phyloP scores from a whole-genome alignment of 2,888 invertebrate species.

The Euplexia lucipara region DNA sequence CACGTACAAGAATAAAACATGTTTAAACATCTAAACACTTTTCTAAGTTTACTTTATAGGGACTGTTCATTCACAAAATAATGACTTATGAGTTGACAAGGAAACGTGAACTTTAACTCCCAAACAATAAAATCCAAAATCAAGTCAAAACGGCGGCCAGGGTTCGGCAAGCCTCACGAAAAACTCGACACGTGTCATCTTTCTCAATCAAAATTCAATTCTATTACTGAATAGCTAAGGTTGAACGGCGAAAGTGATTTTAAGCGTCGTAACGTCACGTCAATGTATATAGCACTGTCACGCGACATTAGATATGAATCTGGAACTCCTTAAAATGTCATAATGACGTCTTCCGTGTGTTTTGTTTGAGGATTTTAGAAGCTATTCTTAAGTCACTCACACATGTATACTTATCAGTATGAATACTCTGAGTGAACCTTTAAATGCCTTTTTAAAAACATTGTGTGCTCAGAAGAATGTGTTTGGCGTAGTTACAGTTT shows the following conservation, averaged over 20 bases:
- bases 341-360: slow-evolving; percentile 78
- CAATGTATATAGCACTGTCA: slow-evolving; percentile 82
- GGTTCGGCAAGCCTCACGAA: slow-evolving; percentile 36
- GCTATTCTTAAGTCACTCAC: slow-evolving; percentile 41
- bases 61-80: slow-evolving; percentile 62
- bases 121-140: slow-evolving; percentile 38
- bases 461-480: no score
- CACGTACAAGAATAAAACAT: slow-evolving; percentile 69
- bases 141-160: neutral
- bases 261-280: slow-evolving; percentile 62
- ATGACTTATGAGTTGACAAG: slow-evolving; percentile 25
- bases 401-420: slow-evolving; percentile 32
- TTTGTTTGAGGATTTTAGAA: slow-evolving; percentile 61
- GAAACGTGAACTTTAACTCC: slow-evolving; percentile 12
- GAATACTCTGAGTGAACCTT: no score
- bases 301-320: slow-evolving; percentile 87
- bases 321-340: slow-evolving; percentile 84
- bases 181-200: slow-evolving; percentile 37
- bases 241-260: slow-evolving; percentile 28
- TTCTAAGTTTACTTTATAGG: slow-evolving; percentile 54
- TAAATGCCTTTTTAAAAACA: no score
- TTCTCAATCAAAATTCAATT: slow-evolving; percentile 52
- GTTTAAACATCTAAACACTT: slow-evolving; percentile 67
- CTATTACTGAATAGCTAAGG: slow-evolving; percentile 43
- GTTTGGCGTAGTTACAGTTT: no score